phyloP scores from a whole-genome alignment of 2,797 vertebrate genomes.

The Clarias fuscus region DNA sequence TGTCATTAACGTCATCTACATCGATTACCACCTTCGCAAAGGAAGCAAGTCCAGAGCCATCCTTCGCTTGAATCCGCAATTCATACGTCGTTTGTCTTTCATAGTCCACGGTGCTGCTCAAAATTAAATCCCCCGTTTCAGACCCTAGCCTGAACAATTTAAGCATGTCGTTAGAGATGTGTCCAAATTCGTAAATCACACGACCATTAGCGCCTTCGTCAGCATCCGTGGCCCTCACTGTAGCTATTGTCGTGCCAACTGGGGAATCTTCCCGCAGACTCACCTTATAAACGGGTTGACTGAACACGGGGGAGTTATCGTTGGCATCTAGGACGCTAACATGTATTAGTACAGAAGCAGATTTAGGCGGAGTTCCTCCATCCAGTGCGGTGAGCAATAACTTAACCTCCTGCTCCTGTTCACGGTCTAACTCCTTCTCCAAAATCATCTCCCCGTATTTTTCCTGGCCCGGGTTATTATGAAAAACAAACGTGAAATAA shows the following conservation, averaged over 20 bases:
- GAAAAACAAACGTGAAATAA: conserved; percentile 31
- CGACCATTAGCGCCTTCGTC: conserved; percentile 69
- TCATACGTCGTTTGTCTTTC: conserved; percentile 65
- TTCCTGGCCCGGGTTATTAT: conserved; percentile 3
- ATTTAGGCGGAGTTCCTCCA: conserved; percentile 59
- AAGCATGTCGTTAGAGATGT: conserved; percentile 58
- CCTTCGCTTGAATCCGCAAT: conserved; percentile 67
- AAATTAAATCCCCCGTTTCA: conserved; percentile 61
- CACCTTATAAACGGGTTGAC: conserved; percentile 63
- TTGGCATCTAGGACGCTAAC: conserved; percentile 70
- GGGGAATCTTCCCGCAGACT: conserved; percentile 67
- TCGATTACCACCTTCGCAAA: conserved; percentile 64
- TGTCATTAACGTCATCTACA: conserved; percentile 72
- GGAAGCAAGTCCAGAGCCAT: conserved; percentile 64
- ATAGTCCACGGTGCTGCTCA: conserved; percentile 64
- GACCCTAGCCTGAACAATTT: conserved; percentile 61
- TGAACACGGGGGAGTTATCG: conserved; percentile 70
- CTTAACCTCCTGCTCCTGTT: conserved; percentile 41
- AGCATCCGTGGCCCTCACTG: conserved; percentile 64
- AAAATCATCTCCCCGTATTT: conserved; percentile 63
- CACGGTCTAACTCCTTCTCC: conserved; percentile 67
- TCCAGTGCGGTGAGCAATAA: conserved; percentile 55
- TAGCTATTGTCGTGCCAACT: conserved; percentile 60
- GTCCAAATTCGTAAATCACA: conserved; percentile 66
- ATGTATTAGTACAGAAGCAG: conserved; percentile 59